These are phyloP conservation scores for Ammodramus savannarum DNA, from an alignment of 2,113 vertebrate species.

Conservation along the genomic window DNA sequence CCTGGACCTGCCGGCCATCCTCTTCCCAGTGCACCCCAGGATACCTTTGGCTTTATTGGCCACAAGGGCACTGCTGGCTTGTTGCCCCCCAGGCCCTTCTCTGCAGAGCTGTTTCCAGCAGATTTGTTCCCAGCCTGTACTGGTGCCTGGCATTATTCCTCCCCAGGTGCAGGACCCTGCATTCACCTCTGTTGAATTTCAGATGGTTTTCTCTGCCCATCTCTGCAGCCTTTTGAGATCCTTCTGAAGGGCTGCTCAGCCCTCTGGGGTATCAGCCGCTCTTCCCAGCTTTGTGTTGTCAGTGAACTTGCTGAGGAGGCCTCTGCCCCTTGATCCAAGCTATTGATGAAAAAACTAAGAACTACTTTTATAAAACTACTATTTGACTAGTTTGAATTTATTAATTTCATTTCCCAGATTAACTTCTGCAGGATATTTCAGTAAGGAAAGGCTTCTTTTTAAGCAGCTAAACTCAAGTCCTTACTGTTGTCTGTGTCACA, in stretches of 20 bases:
- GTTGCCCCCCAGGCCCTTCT: neutral
- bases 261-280: fast-evolving
- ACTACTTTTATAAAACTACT: neutral
- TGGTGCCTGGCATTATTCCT: neutral
- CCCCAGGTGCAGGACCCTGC: neutral
- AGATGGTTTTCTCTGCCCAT: neutral
- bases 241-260: neutral
- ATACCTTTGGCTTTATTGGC: neutral
- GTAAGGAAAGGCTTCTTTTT: neutral
- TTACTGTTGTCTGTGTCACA: neutral
- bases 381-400: neutral
- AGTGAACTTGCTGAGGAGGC: neutral
- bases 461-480: neutral
- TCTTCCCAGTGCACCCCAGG: neutral
- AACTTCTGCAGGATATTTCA: neutral
- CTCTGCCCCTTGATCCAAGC: neutral
- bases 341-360: neutral
- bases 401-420: neutral
- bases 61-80: neutral
- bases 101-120: neutral
- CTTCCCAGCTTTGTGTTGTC: too few relatives aligned
- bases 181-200: neutral
- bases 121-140: neutral
- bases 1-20: fast-evolving
- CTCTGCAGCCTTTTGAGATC: neutral